Conservation (phyloP, 2,888 invertebrate species). For the Idaea dimidiata region DNA sequence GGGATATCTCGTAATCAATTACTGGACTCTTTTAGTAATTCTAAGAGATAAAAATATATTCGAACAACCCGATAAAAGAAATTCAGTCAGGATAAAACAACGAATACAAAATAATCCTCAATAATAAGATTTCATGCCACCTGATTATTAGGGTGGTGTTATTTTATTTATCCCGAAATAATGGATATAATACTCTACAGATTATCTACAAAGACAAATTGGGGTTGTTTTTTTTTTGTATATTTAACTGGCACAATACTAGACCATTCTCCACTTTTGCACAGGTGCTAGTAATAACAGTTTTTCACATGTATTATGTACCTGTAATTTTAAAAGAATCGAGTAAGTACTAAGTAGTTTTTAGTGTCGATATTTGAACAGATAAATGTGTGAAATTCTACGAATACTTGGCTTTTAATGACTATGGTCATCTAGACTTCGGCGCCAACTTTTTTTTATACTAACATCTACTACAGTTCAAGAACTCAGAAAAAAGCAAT, state of each 20-base stretch:
- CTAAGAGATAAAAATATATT: background rate
- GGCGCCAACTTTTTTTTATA: background rate
- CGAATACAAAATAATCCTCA: slow-evolving; percentile 33
- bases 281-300: background rate
- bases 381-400: background rate
- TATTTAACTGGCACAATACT: background rate
- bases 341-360: too few relatives aligned
- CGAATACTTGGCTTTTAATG: background rate
- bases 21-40: background rate
- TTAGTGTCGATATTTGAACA: too few relatives aligned
- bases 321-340: background rate
- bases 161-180: slow-evolving; percentile 53
- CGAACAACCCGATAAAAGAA: slow-evolving; percentile 13
- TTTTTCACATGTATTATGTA: background rate
- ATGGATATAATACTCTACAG: slow-evolving; percentile 44
- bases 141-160: slow-evolving; percentile 49
- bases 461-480: background rate
- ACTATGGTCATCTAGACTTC: background rate
- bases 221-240: slow-evolving; percentile 10
- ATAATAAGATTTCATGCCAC: slow-evolving; percentile 53
- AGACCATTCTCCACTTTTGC: background rate
- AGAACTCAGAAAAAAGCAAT: background rate
- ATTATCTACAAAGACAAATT: slow-evolving; percentile 39
- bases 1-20: background rate
- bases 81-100: slow-evolving; percentile 10